Base-by-base conservation (phyloP, 2,888 invertebrate genomes). In the Caenorhabditis sinica region DNA sequence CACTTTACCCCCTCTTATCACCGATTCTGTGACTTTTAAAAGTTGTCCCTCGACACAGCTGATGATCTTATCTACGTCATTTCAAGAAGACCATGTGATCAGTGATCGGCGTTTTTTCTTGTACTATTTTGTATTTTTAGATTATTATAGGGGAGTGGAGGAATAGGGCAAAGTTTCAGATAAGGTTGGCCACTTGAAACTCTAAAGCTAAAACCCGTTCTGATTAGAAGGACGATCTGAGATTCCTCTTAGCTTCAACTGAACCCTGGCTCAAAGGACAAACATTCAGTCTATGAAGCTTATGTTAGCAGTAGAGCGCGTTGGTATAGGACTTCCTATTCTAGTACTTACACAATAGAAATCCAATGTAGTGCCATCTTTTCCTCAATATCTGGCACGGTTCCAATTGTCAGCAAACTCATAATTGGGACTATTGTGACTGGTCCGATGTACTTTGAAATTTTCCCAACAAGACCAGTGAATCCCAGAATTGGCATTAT, bases 291-390 rank as follows among this genome's bases (percentile, higher is more conserved):
- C n/a, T n/a, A n/a, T n/a, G n/a, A n/a, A n/a, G n/a, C n/a, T n/a
- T n/a, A n/a, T n/a, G n/a, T n/a, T n/a, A n/a, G 33, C 33, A 33
- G 13, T 40, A 40, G 13, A 40, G 40, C 40, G 13, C 40, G n/a
- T n/a, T n/a, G n/a, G n/a, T n/a, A n/a, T n/a, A n/a, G n/a, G n/a
- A n/a, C n/a, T n/a, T n/a, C n/a, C n/a, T n/a, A n/a, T n/a, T n/a
- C n/a, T n/a, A n/a, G n/a, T n/a, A 65, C 90, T 83, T 63, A 91
- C 90, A 92, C 83, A 11, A 89, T 81, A 1, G 90, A 89, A 8
- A 92, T 88, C 91, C 91, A 92, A 71, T 92, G 92, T 17, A 88
- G 65, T 25, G 79, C 45, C 69, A 89, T 86, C 40, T 91, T 90
- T 58, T 88, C 79, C 20, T 88, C 81, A 11, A 89, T 69, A 9